Percentiles rank a stretch among this genome's conserved stretches.
Evolutionary conservation across 2,888 invertebrate genomes (phyloP).

Genomic region (Xanthorhoe spadicearia): DNA sequence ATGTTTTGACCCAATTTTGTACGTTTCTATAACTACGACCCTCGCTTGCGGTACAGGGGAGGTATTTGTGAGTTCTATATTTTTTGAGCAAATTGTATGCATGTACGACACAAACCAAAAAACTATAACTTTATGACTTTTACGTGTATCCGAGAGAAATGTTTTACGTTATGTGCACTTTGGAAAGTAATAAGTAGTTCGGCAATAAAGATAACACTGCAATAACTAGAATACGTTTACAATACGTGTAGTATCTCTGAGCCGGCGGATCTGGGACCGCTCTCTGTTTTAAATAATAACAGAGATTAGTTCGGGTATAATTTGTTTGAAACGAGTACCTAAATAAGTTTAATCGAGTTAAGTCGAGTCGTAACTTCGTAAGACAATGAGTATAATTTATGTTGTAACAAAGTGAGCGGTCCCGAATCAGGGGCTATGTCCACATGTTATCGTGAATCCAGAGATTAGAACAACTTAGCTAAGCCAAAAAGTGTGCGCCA

Average conservation of each 20-base stretch:
- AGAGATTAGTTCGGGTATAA: neutral
- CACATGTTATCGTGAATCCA: slow-evolving; percentile 31
- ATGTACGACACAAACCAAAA: slow-evolving; percentile 77
- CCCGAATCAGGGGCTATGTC: slow-evolving; percentile 4
- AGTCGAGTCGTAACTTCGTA: too few species aligned
- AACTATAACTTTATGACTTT: slow-evolving; percentile 54
- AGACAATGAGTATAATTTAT: neutral
- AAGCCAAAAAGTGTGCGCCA: slow-evolving; percentile 79
- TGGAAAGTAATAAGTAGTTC: slow-evolving; percentile 29
- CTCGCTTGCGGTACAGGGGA: slow-evolving; percentile 36
- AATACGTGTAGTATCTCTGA: slow-evolving; percentile 29
- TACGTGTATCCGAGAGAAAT: slow-evolving; percentile 66
- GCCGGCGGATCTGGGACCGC: slow-evolving; percentile 13
- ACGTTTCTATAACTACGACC: slow-evolving; percentile 55
- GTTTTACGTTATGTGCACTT: slow-evolving; percentile 41
- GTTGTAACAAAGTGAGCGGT: slow-evolving; percentile 7
- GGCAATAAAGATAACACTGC: slow-evolving; percentile 33
- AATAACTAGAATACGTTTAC: slow-evolving; percentile 32
- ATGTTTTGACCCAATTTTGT: slow-evolving; percentile 59
- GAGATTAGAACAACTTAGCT: slow-evolving; percentile 61
- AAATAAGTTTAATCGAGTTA: too few species aligned
- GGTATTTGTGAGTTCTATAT: slow-evolving; percentile 50
- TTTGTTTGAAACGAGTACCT: too few species aligned
- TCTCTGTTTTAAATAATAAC: neutral
- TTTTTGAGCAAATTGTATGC: slow-evolving; percentile 73